Base-by-base conservation (phyloP, 2,888 invertebrate genomes). In the Pherbina coryleti region DNA sequence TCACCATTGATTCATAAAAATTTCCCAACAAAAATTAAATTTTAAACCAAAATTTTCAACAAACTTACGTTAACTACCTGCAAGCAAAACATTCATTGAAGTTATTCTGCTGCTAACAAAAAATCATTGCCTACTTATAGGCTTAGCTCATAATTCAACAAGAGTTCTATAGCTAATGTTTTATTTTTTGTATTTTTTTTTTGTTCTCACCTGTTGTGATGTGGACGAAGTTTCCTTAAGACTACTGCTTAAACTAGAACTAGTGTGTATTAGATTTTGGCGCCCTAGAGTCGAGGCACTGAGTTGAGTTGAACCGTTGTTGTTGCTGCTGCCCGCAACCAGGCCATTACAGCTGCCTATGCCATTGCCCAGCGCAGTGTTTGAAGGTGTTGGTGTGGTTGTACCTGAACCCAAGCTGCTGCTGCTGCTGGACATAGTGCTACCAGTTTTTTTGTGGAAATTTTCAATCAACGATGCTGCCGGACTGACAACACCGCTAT, bases 391-490 rank as follows among this genome's bases (percentile, higher is more conserved):
- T 57, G 62, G 66, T 60, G 76, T 49, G n/a, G 77, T 77, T 34
- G 49, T 31, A 25, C 77, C 77, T 77, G 80, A 72, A 73, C 83
- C 81, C 81, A 83, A 81, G 79, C 78, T 57, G 80, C 55, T 57
- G 66, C 67, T 34, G 64, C 80, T 75, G 51, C 78, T 74, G 49
- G 74, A 80, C 44, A 74, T 49, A 37, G 51, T 78, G 71, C 73
- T 80, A 69, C 66, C 60, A 49, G 57, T 93, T 89, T 92, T 93
- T 88, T 93, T 94, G 87, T 94, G 93, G 84, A 94, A 91, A 90
- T 93, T 94, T 90, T 94, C 94, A 92, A 94, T 93, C 86, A 93
- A 92, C 86, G 93, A 91, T 83, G 93, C 92, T 84, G 94, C 93
- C 79, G 89, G 90, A 84, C 88, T 89, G 79, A 88, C 84, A 79